Conservation (phyloP, 2,113 vertebrate genomes). For the Colinus virginianus region DNA sequence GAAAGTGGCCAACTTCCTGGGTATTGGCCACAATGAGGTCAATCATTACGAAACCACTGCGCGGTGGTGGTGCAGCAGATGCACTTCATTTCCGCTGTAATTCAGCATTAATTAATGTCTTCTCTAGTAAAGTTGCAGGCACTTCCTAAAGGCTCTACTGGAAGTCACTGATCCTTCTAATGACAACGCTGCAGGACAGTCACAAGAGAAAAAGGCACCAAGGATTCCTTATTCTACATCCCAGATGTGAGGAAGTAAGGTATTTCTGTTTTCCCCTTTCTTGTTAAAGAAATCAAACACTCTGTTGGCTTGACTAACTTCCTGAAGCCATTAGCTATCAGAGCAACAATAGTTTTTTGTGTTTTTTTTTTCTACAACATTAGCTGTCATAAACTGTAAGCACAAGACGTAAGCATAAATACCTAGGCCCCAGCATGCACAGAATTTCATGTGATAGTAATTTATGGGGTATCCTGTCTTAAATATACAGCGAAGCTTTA, state of each 20-base stretch:
- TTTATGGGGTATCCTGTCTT: constrained; percentile 19
- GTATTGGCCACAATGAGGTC: not conserved
- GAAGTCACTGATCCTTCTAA: constrained; percentile 7
- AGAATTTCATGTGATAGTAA: not conserved
- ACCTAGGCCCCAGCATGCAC: not conserved
- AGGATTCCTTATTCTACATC: not conserved
- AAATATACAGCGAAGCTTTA: constrained; percentile 33
- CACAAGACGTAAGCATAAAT: constrained; percentile 6
- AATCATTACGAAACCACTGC: constrained; percentile 19
- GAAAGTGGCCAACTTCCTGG: not conserved
- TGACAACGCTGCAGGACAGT: not conserved
- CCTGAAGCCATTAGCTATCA: not conserved
- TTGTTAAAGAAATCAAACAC: not conserved
- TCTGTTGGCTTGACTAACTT: not conserved
- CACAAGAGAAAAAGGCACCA: not conserved
- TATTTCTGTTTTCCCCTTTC: not conserved
- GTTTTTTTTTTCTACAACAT: not conserved
- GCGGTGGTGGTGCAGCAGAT: not conserved
- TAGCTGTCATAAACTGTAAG: not conserved
- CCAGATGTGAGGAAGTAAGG: not conserved
- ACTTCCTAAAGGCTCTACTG: not conserved
- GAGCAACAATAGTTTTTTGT: not conserved
- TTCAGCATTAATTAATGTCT: constrained; percentile 44
- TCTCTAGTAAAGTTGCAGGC: not conserved
- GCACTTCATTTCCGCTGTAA: constrained; percentile 38